phyloP scores from a whole-genome alignment of 2,797 vertebrate species.

The Lacerta viridis region DNA sequence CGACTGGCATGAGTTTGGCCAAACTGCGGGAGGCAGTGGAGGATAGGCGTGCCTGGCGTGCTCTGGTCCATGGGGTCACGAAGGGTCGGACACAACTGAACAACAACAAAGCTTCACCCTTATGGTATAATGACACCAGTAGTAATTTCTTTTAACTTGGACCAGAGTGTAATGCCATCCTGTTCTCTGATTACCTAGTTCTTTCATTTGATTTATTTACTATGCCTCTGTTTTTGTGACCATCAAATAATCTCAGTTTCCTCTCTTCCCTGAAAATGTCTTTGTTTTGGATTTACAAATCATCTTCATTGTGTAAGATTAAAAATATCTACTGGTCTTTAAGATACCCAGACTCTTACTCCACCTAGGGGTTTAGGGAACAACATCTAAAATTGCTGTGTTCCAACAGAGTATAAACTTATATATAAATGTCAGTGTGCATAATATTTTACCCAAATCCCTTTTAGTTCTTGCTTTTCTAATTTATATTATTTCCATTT shows the following conservation, averaged over 20 bases:
- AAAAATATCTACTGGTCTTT: conserved; percentile 41
- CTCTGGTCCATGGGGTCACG: too few relatives aligned
- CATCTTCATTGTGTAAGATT: conserved; percentile 37
- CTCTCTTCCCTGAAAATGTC: conserved; percentile 43
- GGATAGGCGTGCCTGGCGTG: too few relatives aligned
- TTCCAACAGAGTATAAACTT: conserved; percentile 23
- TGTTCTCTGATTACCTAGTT: conserved; percentile 55
- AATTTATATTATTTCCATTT: conserved; percentile 38
- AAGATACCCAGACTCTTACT: conserved; percentile 61
- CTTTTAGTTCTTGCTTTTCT: conserved; percentile 49
- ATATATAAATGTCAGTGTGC: background rate
- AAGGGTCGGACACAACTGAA: too few relatives aligned
- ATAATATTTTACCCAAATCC: conserved; percentile 52
- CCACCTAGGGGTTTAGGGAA: conserved; percentile 60
- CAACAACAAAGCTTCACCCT: background rate
- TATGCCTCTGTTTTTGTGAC: conserved; percentile 45
- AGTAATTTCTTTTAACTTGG: conserved; percentile 25
- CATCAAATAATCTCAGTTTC: conserved; percentile 50
- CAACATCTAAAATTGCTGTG: conserved; percentile 48
- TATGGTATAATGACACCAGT: conserved; percentile 16
- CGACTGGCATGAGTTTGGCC: too few relatives aligned
- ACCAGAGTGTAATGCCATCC: conserved; percentile 27
- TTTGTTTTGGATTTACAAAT: conserved; percentile 54
- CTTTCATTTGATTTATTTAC: conserved; percentile 55
- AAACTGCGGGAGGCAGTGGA: too few relatives aligned